phyloP scores from a whole-genome alignment of 2,888 invertebrate species.

The Pristionchus exspectatus region DNA sequence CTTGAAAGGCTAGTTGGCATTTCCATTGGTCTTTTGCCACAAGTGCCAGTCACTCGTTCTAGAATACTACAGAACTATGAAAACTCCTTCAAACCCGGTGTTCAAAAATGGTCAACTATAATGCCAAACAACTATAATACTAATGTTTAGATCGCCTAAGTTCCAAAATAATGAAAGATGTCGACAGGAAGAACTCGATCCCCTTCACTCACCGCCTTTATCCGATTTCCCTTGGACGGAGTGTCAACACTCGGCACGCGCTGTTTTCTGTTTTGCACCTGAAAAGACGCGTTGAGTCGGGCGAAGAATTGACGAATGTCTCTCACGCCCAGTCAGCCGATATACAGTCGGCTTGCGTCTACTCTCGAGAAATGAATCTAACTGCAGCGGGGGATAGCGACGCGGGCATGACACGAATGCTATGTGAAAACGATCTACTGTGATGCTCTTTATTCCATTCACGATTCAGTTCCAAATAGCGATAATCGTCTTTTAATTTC shows the following conservation, averaged over 20 bases:
- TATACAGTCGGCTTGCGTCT: neutral
- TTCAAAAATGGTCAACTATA: too few species aligned
- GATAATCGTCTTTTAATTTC: too few species aligned
- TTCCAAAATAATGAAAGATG: neutral
- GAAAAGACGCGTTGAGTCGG: slow-evolving; percentile 56
- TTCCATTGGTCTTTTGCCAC: neutral
- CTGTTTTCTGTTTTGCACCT: slow-evolving; percentile 62
- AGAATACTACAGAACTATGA: too few species aligned
- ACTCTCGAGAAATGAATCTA: neutral
- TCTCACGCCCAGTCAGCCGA: neutral
- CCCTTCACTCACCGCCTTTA: slow-evolving; percentile 49
- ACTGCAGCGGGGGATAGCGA: neutral
- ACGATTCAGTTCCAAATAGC: too few species aligned
- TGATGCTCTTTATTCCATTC: too few species aligned
- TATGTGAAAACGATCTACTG: neutral
- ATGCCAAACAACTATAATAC: too few species aligned
- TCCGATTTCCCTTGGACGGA: slow-evolving; percentile 38
- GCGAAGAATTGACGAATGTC: neutral
- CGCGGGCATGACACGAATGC: neutral
- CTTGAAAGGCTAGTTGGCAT: neutral
- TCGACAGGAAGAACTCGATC: too few species aligned
- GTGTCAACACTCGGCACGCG: slow-evolving; percentile 27
- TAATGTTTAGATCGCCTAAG: neutral
- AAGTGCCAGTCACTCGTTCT: too few species aligned
- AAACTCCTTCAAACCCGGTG: too few species aligned